phyloP scores from a whole-genome alignment of 2,113 vertebrate genomes.

The Alethe diademata region DNA sequence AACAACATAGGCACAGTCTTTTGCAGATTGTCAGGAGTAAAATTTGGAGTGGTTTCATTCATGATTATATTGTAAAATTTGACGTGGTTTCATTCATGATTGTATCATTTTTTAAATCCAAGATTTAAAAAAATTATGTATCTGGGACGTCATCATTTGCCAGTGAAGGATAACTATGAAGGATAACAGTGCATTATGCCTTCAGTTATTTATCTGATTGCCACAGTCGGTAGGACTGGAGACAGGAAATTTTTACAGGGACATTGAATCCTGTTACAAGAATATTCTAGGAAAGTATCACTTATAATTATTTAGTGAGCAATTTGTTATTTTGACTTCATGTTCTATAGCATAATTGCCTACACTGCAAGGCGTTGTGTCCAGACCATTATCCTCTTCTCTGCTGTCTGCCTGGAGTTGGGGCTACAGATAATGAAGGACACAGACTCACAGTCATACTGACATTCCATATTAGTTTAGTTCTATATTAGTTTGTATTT shows the following conservation, averaged over 20 bases:
- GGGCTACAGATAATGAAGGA: not conserved
- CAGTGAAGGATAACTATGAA: not conserved
- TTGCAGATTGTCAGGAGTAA: not conserved
- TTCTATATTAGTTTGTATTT: not conserved
- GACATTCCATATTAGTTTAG: not conserved
- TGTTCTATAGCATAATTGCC: not conserved
- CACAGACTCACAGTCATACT: not conserved
- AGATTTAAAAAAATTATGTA: not conserved
- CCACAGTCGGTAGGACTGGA: not conserved
- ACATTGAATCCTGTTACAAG: conserved; percentile 24
- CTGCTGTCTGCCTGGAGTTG: not conserved
- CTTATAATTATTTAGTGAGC: conserved; percentile 37
- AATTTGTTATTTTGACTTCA: conserved; percentile 56
- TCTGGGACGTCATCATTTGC: not conserved
- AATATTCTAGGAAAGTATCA: not conserved
- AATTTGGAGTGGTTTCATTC: not conserved
- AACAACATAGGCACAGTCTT: not conserved
- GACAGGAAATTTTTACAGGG: conserved; percentile 24
- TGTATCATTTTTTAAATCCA: not conserved
- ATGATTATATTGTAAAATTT: not conserved
- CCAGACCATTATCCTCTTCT: not conserved
- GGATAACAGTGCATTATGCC: not conserved
- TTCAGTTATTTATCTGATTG: conserved; percentile 41
- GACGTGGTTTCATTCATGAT: not conserved
- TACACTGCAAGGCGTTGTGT: not conserved